Conservation (phyloP, 2,797 vertebrate genomes). For the Danionella dracula region DNA sequence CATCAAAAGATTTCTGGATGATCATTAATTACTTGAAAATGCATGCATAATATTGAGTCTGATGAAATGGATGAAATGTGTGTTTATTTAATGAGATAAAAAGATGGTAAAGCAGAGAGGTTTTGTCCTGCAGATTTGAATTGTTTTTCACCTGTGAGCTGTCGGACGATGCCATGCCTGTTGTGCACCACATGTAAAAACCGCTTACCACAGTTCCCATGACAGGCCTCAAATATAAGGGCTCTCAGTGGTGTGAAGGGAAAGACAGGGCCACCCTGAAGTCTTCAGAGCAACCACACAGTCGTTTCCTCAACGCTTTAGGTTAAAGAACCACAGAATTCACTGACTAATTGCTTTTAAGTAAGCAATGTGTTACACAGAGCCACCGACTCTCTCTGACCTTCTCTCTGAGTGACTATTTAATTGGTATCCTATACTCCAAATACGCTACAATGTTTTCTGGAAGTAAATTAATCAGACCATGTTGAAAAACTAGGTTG, state of each 20-base stretch:
- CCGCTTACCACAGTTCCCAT: conserved; percentile 21
- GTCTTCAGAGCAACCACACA: conserved; percentile 37
- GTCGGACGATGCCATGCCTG: not conserved
- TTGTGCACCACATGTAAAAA: conserved; percentile 21
- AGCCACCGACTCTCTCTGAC: conserved; percentile 19
- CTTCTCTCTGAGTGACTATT: not conserved
- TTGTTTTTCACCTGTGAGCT: not conserved
- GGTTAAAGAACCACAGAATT: conserved; percentile 19
- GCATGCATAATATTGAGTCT: conserved; percentile 1
- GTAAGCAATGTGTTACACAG: conserved; percentile 14
- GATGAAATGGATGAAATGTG: not conserved
- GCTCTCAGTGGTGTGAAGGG: not conserved
- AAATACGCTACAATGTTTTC: not conserved
- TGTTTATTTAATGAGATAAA: not conserved
- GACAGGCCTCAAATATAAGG: conserved; percentile 17
- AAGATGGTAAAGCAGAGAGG: too few species aligned
- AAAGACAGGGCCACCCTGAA: conserved; percentile 36
- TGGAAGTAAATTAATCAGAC: too few species aligned
- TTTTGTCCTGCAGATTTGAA: not conserved
- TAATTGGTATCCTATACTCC: not conserved
- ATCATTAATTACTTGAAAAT: conserved; percentile 4
- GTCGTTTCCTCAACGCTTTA: conserved; percentile 22
- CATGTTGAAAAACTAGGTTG: too few species aligned
- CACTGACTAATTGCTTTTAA: conserved; percentile 37
- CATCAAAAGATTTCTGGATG: too few species aligned